A percentile compares a stretch with the other conserved stretches of the same genome.
Evolutionary conservation across 2,797 vertebrate species (phyloP).

Genomic region (Dicrostonyx torquatus): DNA sequence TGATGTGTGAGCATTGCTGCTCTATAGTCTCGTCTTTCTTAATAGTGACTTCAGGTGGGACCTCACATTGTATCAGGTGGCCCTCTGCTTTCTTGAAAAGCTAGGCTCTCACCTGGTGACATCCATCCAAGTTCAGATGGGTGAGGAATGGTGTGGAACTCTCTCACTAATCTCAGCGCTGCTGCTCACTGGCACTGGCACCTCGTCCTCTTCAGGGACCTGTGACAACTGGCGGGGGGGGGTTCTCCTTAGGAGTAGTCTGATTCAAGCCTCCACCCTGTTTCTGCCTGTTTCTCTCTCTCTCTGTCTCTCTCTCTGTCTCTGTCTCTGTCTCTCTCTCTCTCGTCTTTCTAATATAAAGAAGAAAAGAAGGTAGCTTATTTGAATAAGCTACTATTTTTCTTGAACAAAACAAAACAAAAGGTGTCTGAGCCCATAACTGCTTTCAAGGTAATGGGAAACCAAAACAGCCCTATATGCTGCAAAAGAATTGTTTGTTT

Average conservation of each 20-base stretch:
- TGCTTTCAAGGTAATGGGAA: background rate
- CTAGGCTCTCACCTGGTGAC: background rate
- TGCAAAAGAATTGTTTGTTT: background rate
- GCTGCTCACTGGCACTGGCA: background rate
- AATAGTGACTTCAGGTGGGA: background rate
- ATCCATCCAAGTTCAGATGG: background rate
- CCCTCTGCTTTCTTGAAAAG: constrained; percentile 11
- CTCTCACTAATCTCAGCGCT: background rate
- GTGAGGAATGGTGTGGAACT: background rate
- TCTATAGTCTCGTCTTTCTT: background rate
- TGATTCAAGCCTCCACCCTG: background rate
- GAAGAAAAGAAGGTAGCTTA: background rate
- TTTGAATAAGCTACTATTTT: constrained; percentile 32
- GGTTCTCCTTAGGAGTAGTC: background rate
- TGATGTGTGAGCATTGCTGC: background rate
- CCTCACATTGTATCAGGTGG: background rate
- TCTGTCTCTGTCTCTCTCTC: background rate
- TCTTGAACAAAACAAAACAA: background rate
- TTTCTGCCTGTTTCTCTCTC: background rate
- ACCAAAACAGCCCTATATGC: background rate
- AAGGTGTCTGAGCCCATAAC: background rate
- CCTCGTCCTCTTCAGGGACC: background rate
- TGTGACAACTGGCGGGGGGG: background rate
- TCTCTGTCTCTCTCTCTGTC: too few species aligned
- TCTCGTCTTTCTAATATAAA: background rate